Base-by-base conservation (phyloP, 2,113 vertebrate genomes). In the Cardinalis cardinalis region DNA sequence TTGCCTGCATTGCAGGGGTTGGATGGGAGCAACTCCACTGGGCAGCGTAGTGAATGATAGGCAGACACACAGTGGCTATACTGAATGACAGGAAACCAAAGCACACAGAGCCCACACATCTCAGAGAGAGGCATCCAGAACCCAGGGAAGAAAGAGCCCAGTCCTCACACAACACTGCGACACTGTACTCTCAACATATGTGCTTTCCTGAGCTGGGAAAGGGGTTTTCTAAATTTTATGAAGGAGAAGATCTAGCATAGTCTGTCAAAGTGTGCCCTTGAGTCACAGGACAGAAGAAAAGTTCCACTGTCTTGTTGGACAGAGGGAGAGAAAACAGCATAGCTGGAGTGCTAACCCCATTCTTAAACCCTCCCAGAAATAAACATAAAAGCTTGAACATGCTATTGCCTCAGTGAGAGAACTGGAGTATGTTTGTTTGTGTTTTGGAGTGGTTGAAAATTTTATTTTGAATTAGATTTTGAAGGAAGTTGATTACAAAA, bases 401-500 rank as follows among this genome's bases (percentile, higher is more conserved):
- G 13, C 0, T 1, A 5, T 5, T 7, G 2, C 3, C 13, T 6
- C 5, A 52, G 6, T 2, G 13, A 4, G 2, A 9, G 9, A 10
- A n/a, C 36, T 36, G 36, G n/a, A n/a, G n/a, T n/a, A n/a, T n/a
- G n/a, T n/a, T 13, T 24, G 2, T 9, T 5, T 12, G 1, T 6
- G 7, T 1, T 12, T 18, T 9, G 6, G 7, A 29, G 9, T 0
- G 3, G 8, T 1, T 20, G 11, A 53, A 0, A 46, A 36, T 3
- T 29, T 3, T 12, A 4, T 15, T n/a, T 4, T 10, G 2, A 29
- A 0, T 4, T 2, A 26, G 0, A 48, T 20, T 12, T 4, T 5
- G 1, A 6, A 1, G 4, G 2, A 46, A 18, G 1, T 2, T 0
- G 1, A 1, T 9, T 4, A 31, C 0, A 0, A 0, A 2, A 61